Percentiles rank a stretch among this genome's conserved stretches.
Conservation (phyloP, 2,888 invertebrate genomes). For the Plagodis pulveraria region DNA sequence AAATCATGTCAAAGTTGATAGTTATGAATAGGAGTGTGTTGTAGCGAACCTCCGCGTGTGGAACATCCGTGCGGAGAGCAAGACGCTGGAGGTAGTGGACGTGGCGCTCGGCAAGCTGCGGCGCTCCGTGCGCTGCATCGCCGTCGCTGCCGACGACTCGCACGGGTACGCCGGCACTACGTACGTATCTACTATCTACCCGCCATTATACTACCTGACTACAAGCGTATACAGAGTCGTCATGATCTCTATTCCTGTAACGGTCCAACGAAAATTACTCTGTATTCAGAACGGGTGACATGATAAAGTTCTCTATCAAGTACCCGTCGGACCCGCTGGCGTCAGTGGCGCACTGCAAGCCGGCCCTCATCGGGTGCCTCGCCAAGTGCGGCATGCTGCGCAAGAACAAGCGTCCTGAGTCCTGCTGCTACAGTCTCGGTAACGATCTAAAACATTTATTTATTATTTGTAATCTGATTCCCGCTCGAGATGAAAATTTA, state of each 20-base stretch:
- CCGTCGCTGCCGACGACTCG: slow-evolving; percentile 88
- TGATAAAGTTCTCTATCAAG: slow-evolving; percentile 78
- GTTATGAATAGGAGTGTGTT: background rate
- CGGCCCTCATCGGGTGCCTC: slow-evolving; percentile 87
- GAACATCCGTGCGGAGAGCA: slow-evolving; percentile 88
- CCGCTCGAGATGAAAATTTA: too few species aligned
- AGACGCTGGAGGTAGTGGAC: slow-evolving; percentile 89
- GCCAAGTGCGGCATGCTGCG: slow-evolving; percentile 84
- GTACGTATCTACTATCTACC: slow-evolving; percentile 77
- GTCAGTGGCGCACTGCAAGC: slow-evolving; percentile 79
- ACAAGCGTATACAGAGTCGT: too few species aligned
- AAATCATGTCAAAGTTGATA: too few species aligned
- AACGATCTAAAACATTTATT: background rate
- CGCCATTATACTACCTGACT: too few species aligned
- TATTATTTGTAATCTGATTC: too few species aligned
- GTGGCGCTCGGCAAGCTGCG: slow-evolving; percentile 92
- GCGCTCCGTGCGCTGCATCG: slow-evolving; percentile 90
- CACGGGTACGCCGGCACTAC: slow-evolving; percentile 95
- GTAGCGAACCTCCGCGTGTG: slow-evolving; percentile 89
- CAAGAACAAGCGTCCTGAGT: slow-evolving; percentile 83
- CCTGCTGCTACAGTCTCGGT: slow-evolving; percentile 86
- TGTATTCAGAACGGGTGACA: slow-evolving; percentile 79
- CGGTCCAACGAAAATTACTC: too few species aligned
- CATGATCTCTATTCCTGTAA: too few species aligned
- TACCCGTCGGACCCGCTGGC: slow-evolving; percentile 84